Evolutionary conservation across 2,888 invertebrate genomes (phyloP).

Genomic region (Dolomedes plantarius): DNA sequence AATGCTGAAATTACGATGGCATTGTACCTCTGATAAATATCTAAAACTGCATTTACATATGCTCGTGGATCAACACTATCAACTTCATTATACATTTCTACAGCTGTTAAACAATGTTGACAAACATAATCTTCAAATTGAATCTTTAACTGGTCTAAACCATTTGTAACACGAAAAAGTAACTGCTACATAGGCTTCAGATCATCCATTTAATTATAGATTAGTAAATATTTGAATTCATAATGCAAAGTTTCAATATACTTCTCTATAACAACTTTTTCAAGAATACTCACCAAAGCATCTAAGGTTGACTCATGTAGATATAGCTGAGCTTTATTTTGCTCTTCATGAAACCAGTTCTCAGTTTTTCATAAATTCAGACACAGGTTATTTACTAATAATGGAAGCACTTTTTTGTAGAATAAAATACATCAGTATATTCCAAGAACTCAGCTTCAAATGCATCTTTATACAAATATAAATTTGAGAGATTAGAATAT

Average conservation of each 20-base stretch:
- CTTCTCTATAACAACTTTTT: constrained; percentile 95
- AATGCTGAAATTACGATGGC: constrained; percentile 94
- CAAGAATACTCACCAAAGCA: constrained; percentile 91
- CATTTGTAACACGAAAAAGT: constrained; percentile 92
- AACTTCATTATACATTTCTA: constrained; percentile 93
- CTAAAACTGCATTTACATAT: constrained; percentile 96
- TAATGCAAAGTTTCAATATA: constrained; percentile 96
- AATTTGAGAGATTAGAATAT: constrained; percentile 83
- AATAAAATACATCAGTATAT: constrained; percentile 96
- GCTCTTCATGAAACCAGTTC: constrained; percentile 89
- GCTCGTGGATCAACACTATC: constrained; percentile 96
- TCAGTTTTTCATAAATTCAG: constrained; percentile 97
- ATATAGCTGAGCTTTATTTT: constrained; percentile 94
- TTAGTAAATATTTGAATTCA: constrained; percentile 93
- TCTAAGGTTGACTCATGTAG: constrained; percentile 94
- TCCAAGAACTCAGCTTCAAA: constrained; percentile 96
- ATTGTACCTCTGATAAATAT: constrained; percentile 97
- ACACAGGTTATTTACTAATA: constrained; percentile 94
- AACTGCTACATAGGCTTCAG: constrained; percentile 95
- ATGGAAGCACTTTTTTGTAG: constrained; percentile 95
- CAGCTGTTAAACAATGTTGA: constrained; percentile 91
- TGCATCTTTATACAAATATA: constrained; percentile 85
- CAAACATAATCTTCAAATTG: constrained; percentile 95
- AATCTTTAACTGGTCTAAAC: constrained; percentile 90
- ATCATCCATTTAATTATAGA: constrained; percentile 95